Base-by-base conservation (phyloP, 2,113 vertebrate species). In the Platanista minor region DNA sequence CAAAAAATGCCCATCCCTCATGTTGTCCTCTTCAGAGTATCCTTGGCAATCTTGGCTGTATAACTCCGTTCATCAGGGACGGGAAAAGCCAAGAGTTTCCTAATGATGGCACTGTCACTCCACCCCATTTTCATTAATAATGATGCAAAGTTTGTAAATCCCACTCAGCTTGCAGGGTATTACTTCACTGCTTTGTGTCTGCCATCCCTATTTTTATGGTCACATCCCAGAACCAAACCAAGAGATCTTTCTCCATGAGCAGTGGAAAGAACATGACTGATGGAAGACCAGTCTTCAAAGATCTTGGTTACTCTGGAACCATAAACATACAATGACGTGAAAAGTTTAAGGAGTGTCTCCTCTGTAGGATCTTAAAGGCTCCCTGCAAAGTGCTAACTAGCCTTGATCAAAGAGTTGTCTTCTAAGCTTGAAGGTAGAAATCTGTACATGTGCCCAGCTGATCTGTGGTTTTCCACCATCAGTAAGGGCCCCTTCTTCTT, bases 81-180 rank as follows among this genome's bases (percentile, higher is more conserved):
- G 21, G 14, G 12, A 36, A 94, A 75, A 62, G 31, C 27, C 75
- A 75, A 62, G 49, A 27, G 2, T 92, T 71, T 82, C 46, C 31
- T 52, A 54, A 0, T 17, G 54, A n/a, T 27, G 31, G 41, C 49
- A 27, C 1, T 0, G 14, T 29, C 0, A 1, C 14, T 3, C n/a
- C 14, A 49, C 13, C 5, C 25, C 41, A 8, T 59, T 89, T 31
- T 20, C 3, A 11, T n/a, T 3, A 43, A n/a, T 1, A 25, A 25
- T 61, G 25, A 13, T 31, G 72, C 31, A 57, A 59, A 59, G 36
- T 36, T 81, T 25, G 36, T 49, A 67, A 81, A 6, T 54, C 20
- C 31, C 87, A 66, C 25, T 59, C 33, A 61, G 36, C 64, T 74
- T 0, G 6, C 3, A 57, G 17, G 46, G 69, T 27, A 17, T 69